Base-by-base conservation (phyloP, 2,888 invertebrate genomes). In the Drosophila bunnanda region DNA sequence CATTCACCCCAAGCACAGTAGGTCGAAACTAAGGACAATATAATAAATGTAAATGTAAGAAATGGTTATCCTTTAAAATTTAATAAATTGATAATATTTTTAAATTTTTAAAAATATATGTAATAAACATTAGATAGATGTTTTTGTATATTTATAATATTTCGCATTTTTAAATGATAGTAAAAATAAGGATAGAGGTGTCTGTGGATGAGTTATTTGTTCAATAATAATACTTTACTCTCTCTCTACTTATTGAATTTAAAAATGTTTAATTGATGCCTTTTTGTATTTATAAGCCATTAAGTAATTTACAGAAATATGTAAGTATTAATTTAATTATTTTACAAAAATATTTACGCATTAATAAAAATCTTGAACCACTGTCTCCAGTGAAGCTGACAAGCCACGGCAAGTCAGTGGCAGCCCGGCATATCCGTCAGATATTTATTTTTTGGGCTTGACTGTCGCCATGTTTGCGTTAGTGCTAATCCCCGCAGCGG, bases 401-500 rank as follows among this genome's bases (percentile, higher is more conserved):
- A 91, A 91, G 90, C 91, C 87, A 91, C 77, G 79, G 48, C 83
- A 59, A 90, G 85, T 89, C 90, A 89, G 79, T 85, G 66, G 53
- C 66, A 66, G 66, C 66, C 46, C 56, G 85, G 78, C 79, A 84
- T 81, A 89, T 89, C 79, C 80, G 77, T 77, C 82, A 82, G 82
- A 78, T 77, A 66, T 62, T 41, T 60, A 30, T 61, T 66, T 54
- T 34, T 50, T 60, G 46, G 54, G 38, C 77, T 79, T 89, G 91
- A 90, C 77, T 88, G 91, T 66, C 90, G 91, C 91, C 91, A 91
- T 89, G 80, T 88, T 89, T 88, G 75, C 74, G 30, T 64, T 76
- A 53, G 60, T 76, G 82, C 74, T 88, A 86, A 87, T 87, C 87
- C 88, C 76, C 86, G 82, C 86, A 81, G 84, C 80, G 78, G 77